Evolutionary conservation across 1,140 invertebrate genomes (phyloP).

Genomic region (Trichomalopsis sarcophagae): DNA sequence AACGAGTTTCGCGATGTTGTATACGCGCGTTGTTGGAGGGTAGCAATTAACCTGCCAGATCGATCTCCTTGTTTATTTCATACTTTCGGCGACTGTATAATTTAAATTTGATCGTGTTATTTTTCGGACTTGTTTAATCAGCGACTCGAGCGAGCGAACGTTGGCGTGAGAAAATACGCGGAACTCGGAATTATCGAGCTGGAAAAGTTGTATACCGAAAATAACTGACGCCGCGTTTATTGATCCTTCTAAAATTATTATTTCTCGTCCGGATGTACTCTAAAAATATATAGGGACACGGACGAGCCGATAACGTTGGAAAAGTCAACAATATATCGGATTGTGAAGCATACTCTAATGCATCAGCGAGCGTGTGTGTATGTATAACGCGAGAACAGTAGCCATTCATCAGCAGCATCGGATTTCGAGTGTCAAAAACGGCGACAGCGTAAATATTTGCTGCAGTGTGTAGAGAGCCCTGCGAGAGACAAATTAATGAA

Average conservation of each 20-base stretch:
- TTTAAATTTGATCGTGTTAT: not conserved
- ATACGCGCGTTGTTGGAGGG: not conserved
- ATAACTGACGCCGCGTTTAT: not conserved
- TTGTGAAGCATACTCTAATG: not conserved
- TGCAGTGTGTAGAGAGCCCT: not conserved
- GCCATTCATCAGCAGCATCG: not conserved
- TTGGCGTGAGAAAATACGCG: not conserved
- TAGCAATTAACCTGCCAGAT: not conserved
- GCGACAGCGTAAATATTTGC: not conserved
- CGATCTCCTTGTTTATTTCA: not conserved
- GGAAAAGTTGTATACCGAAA: not conserved
- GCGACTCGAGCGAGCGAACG: not conserved
- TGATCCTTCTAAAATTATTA: not conserved
- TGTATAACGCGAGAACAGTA: not conserved
- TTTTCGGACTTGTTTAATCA: not conserved
- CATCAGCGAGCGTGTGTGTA: not conserved
- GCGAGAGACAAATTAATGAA: not conserved
- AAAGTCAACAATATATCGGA: not conserved
- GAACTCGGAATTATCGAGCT: too few species aligned
- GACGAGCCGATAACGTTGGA: not conserved
- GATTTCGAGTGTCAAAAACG: not conserved
- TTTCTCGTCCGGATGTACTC: not conserved
- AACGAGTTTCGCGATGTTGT: conserved; percentile 14
- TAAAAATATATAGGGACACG: not conserved
- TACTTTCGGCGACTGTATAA: not conserved